A percentile compares a stretch with the other conserved stretches of the same genome.
phyloP scores from a whole-genome alignment of 53 echinoderm and acorn worm genomes.

The Echinometra lucunter region DNA sequence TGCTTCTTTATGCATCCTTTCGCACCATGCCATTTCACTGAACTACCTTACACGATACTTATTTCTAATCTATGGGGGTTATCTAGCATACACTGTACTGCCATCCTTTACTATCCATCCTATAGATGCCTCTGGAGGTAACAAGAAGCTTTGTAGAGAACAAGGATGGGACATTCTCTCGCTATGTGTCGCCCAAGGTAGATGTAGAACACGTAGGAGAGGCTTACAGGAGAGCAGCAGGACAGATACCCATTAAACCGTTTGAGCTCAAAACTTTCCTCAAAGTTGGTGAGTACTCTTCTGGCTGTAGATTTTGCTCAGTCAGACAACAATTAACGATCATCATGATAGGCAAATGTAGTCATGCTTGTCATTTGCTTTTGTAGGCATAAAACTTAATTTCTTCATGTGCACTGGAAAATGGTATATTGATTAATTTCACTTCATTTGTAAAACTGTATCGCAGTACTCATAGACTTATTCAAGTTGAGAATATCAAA shows the following conservation, averaged over 20 bases:
- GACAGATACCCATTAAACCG: slow-evolving; percentile 95
- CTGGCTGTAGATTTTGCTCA: too few species aligned
- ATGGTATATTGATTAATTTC: too few species aligned
- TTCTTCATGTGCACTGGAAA: too few species aligned
- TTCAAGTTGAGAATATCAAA: too few species aligned
- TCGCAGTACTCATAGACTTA: too few species aligned
- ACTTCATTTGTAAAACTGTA: too few species aligned
- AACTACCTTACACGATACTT: background rate
- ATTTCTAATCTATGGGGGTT: background rate
- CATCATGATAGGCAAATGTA: too few species aligned
- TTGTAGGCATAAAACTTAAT: too few species aligned
- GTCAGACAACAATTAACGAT: too few species aligned
- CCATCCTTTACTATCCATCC: background rate
- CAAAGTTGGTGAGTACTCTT: slow-evolving; percentile 89
- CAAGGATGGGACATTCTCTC: slow-evolving; percentile 81
- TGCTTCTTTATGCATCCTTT: too few species aligned
- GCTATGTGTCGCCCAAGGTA: slow-evolving; percentile 69
- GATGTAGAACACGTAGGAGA: slow-evolving; percentile 83
- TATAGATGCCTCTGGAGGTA: slow-evolving; percentile 87
- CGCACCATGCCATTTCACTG: background rate
- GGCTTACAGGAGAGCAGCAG: slow-evolving; percentile 79
- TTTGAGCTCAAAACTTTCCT: slow-evolving; percentile 98
- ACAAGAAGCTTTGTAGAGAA: slow-evolving; percentile 93
- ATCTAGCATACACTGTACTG: background rate
- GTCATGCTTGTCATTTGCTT: too few species aligned